phyloP scores from a whole-genome alignment of 2,113 vertebrate species.

The Percopsis transmontana region DNA sequence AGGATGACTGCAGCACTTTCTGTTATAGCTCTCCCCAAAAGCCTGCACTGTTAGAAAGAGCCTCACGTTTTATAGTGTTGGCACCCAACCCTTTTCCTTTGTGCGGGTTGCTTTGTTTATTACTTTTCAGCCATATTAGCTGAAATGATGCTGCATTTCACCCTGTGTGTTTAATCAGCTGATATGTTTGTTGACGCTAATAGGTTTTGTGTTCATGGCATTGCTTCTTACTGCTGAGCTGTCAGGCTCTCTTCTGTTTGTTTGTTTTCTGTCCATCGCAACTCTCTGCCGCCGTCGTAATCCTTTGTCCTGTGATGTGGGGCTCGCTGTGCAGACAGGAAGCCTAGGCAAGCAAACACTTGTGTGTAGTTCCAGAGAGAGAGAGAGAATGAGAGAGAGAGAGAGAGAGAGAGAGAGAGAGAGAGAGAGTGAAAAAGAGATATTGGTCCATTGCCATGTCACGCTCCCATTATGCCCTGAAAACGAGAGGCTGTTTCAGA shows the following conservation, averaged over 20 bases:
- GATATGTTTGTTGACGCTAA: not conserved
- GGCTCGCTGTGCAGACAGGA: conserved; percentile 43
- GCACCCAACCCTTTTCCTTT: not conserved
- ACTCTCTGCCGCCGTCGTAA: not conserved
- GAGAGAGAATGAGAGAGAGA: conserved; percentile 18
- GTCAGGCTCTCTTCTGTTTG: conserved; percentile 1
- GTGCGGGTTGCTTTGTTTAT: not conserved
- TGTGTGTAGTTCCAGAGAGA: conserved; percentile 44
- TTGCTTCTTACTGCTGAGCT: not conserved
- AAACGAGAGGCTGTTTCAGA: conserved; percentile 26
- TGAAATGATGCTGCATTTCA: not conserved
- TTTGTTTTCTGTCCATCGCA: not conserved
- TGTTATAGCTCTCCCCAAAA: conserved; percentile 39
- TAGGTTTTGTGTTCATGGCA: not conserved
- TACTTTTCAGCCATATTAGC: not conserved
- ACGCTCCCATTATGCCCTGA: conserved; percentile 33
- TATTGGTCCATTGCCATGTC: conserved; percentile 41
- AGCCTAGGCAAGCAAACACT: conserved; percentile 47
- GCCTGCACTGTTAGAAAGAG: conserved; percentile 27
- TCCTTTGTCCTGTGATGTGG: conserved; percentile 18
- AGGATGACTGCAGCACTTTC: conserved; percentile 63
- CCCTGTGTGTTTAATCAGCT: conserved; percentile 1
- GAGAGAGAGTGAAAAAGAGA: conserved; percentile 31
- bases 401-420: conserved; percentile 5
- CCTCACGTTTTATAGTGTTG: not conserved